Conservation (phyloP, 2,797 vertebrate genomes). For the Limnodromus scolopaceus region DNA sequence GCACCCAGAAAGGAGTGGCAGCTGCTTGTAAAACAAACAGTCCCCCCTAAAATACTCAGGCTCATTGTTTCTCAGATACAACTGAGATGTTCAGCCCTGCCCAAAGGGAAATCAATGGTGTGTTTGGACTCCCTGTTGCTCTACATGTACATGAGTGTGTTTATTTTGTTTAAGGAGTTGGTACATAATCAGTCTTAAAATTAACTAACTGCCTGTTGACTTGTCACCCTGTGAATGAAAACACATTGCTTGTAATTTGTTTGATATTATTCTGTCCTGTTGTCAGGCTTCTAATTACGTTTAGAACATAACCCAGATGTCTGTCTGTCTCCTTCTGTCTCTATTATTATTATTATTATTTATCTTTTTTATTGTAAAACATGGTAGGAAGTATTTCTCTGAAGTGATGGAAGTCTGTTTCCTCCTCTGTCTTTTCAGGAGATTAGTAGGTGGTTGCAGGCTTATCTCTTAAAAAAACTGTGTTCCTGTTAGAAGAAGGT, state of each 20-base stretch:
- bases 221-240: slow-evolving; percentile 75
- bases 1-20: neutral
- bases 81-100: neutral
- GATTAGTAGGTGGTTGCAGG: neutral
- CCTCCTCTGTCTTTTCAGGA: neutral
- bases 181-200: slow-evolving; percentile 68
- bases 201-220: slow-evolving; percentile 68
- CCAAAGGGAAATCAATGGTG: slow-evolving; percentile 18
- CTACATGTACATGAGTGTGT: neutral
- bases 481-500: neutral
- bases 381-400: neutral
- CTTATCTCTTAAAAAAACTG: neutral
- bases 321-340: slow-evolving; percentile 54
- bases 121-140: slow-evolving; percentile 52
- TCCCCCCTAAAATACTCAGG: neutral
- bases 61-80: neutral
- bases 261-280: slow-evolving; percentile 68
- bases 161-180: slow-evolving; percentile 67
- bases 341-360: neutral
- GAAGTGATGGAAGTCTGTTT: neutral
- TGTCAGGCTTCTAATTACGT: slow-evolving; percentile 72
- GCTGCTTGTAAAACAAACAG: neutral
- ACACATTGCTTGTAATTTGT: slow-evolving; percentile 72
- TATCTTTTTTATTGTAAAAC: neutral
- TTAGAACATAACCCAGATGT: slow-evolving; percentile 71